Conservation (phyloP, 2,113 vertebrate species). For the Thryonomys swinderianus region DNA sequence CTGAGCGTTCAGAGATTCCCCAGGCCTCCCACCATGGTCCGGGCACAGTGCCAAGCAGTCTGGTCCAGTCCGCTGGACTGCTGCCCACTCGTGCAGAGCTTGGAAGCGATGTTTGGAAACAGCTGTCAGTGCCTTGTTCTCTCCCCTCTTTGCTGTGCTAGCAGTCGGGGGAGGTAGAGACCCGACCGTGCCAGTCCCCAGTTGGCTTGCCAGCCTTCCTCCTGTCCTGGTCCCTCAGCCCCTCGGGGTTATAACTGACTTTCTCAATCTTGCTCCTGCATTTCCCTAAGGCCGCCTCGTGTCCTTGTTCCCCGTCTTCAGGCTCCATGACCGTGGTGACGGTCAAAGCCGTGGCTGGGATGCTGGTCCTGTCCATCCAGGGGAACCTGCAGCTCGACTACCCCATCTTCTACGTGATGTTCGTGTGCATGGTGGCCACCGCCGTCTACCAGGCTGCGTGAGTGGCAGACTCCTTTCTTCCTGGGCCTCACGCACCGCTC, state of each 20-base stretch:
- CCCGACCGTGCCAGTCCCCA: fast-evolving
- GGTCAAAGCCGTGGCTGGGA: constrained; percentile 95
- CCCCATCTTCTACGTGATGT: constrained; percentile 97
- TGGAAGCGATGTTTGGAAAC: neutral
- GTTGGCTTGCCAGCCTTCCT: neutral
- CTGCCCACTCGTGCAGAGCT: too few relatives aligned
- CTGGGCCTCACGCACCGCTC: fast-evolving
- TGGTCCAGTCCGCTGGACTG: neutral
- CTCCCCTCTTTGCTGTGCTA: neutral
- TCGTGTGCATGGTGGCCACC: constrained; percentile 96
- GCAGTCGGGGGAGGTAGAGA: neutral
- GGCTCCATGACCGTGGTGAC: constrained; percentile 95
- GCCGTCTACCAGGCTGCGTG: constrained; percentile 94
- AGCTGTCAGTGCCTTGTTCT: neutral
- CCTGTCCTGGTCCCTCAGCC: neutral
- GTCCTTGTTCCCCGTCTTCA: constrained; percentile 67
- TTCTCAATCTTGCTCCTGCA: fast-evolving
- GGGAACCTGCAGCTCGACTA: constrained; percentile 93
- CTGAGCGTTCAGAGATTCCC: neutral
- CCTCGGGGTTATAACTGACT: neutral
- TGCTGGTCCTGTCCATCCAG: constrained; percentile 92
- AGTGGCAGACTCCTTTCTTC: constrained; percentile 69
- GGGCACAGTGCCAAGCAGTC: neutral
- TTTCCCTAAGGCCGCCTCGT: neutral
- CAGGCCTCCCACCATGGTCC: too few relatives aligned